These are phyloP conservation scores for Percopsis omiscomaycus DNA, from an alignment of 2,797 vertebrate genomes.

Conservation along the genomic window DNA sequence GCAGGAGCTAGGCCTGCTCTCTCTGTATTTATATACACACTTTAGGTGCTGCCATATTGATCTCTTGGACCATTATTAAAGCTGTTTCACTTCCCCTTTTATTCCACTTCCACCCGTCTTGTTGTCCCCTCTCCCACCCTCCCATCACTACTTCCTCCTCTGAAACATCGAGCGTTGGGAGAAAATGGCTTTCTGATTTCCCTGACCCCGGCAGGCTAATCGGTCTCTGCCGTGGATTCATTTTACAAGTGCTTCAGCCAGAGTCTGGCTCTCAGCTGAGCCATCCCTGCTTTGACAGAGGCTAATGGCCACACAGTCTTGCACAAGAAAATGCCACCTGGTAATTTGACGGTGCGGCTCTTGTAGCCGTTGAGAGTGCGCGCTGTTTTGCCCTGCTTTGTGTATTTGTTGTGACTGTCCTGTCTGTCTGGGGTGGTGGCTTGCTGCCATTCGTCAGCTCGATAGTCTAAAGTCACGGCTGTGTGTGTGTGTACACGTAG, in stretches of 20 bases:
- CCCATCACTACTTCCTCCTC: slow-evolving; percentile 15
- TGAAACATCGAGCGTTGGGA: slow-evolving; percentile 33
- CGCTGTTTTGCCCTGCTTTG: slow-evolving; percentile 15
- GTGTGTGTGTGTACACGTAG: slow-evolving; percentile 58
- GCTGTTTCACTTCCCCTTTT: no score
- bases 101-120: slow-evolving; percentile 12
- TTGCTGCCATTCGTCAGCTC: neutral
- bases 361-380: neutral
- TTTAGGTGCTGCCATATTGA: slow-evolving; percentile 66
- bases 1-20: slow-evolving; percentile 52
- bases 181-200: slow-evolving; percentile 71
- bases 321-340: slow-evolving; percentile 8
- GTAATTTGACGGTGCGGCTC: slow-evolving; percentile 10
- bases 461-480: slow-evolving; percentile 6
- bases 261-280: slow-evolving; percentile 41
- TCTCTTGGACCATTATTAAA: slow-evolving; percentile 51
- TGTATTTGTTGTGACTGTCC: neutral
- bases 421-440: neutral
- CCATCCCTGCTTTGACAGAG: slow-evolving; percentile 43
- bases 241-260: slow-evolving; percentile 53
- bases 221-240: slow-evolving; percentile 58
- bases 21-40: slow-evolving; percentile 61
- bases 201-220: slow-evolving; percentile 52
- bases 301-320: slow-evolving; percentile 33
- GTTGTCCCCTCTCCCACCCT: neutral